Evolutionary conservation across 2,888 invertebrate species (phyloP), one percentile per base, ranked within the genome.

Genomic region (Sericinus montela): DNA sequence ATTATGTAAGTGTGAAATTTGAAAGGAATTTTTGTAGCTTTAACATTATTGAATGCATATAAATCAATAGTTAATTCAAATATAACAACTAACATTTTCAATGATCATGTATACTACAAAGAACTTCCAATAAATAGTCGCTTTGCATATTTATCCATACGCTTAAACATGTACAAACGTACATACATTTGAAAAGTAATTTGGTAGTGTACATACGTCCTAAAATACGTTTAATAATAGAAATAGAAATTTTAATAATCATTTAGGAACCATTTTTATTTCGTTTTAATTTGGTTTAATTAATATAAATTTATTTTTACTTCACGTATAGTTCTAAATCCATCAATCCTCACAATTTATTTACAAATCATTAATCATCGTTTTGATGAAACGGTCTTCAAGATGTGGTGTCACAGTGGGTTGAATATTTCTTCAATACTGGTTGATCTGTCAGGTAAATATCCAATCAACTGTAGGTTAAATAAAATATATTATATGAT

Each of bases 141-240:
- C 32, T 48, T 66, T 56, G 54, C 45, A 29, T 35, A 60, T 55
- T 62, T 64, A 67, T 63, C 55, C 64, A 75, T 79, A 77, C 79
- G 79, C 80, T 80, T 73, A 59, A 60, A 68, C 65, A 67, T 69
- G 78, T 80, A 79, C 76, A 79, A 79, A 63, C 5, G 19, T 19
- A 19, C 19, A 5, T 58, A 44, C 59, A 57, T 62, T 58, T 60
- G 65, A 57, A 56, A 53, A 55, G 55, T 61, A 52, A 35, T 67
- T 62, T 64, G 66, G 63, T 61, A 59, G 56, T 51, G 54, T 40
- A 19, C 5, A 19, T 19, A 19, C 19, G 5, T 2, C 5, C 3
- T 19, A 19, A 2, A 1, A n/a, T 1, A 11, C 11, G 32, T 10
- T 32, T 32, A 11, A 5, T 11, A 5, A 32, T 10, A 3, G n/a